Conservation (phyloP, 2,113 vertebrate species). For the Apus apus region DNA sequence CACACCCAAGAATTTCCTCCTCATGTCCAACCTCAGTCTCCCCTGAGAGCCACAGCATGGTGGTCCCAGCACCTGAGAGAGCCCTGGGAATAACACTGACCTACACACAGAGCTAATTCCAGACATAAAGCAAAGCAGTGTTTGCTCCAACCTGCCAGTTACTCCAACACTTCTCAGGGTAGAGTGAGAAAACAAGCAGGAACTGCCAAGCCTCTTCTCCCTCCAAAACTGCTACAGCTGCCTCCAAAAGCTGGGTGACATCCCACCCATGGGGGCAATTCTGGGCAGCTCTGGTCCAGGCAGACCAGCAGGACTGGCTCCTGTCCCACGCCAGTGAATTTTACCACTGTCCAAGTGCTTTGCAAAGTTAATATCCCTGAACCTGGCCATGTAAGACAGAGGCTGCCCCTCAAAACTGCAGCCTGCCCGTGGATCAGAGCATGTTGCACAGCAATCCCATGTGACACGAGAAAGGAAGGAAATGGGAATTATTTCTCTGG, state of each 20-base stretch:
- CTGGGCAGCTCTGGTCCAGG: not conserved
- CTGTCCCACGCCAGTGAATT: not conserved
- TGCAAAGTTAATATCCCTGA: not conserved
- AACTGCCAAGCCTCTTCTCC: not conserved
- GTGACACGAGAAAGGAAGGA: not conserved
- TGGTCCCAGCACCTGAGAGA: not conserved
- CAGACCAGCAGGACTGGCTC: not conserved
- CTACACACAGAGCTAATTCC: not conserved
- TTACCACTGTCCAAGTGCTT: not conserved
- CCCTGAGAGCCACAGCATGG: fast-evolving
- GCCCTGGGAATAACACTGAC: not conserved
- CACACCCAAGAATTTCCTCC: too few species aligned
- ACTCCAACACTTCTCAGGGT: not conserved
- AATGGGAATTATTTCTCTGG: not conserved
- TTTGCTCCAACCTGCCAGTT: not conserved
- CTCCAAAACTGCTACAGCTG: fast-evolving
- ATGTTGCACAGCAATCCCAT: fast-evolving
- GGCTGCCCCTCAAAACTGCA: not conserved
- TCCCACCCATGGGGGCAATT: not conserved
- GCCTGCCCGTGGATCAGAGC: not conserved
- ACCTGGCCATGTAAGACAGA: not conserved
- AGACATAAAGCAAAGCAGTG: not conserved
- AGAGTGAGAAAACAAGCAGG: not conserved
- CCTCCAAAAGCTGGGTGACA: not conserved
- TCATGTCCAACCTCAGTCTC: not conserved